Conservation (phyloP, 92 coral and sea anemone species). For the Palythoa grandiflora region DNA sequence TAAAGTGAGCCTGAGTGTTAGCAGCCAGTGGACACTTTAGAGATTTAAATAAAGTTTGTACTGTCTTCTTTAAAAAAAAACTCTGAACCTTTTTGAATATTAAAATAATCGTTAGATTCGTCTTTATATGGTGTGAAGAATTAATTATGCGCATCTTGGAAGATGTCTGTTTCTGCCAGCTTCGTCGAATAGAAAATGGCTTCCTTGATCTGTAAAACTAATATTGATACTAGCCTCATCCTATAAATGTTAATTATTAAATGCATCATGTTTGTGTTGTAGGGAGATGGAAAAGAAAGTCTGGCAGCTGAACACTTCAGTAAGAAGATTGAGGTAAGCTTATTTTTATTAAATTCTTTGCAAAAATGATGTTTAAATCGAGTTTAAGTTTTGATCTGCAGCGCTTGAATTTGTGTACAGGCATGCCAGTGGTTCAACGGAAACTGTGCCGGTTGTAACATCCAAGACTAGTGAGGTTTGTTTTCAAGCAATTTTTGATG, state of each 20-base stretch:
- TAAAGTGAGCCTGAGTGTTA: too few species aligned
- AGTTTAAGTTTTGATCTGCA: neutral
- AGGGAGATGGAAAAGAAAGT: constrained; percentile 97
- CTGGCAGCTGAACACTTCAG: constrained; percentile 94
- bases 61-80: too few species aligned
- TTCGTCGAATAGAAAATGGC: too few species aligned
- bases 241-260: neutral
- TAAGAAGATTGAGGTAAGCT: constrained; percentile 86
- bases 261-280: constrained; percentile 9
- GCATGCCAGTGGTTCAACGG: constrained; percentile 77
- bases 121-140: neutral
- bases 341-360: neutral
- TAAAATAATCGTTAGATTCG: too few species aligned
- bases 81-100: too few species aligned
- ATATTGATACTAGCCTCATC: too few species aligned
- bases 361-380: neutral
- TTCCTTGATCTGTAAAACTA: neutral
- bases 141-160: too few species aligned
- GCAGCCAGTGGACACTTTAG: too few species aligned
- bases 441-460: constrained; percentile 89
- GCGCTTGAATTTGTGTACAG: constrained; percentile 40
- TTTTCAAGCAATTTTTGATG: neutral
- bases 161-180: too few species aligned
- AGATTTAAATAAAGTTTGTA: too few species aligned
- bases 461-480: constrained; percentile 93